These are phyloP conservation scores for Drosophila watanabei DNA, from an alignment of 1,140 invertebrate species.

Conservation along the genomic window DNA sequence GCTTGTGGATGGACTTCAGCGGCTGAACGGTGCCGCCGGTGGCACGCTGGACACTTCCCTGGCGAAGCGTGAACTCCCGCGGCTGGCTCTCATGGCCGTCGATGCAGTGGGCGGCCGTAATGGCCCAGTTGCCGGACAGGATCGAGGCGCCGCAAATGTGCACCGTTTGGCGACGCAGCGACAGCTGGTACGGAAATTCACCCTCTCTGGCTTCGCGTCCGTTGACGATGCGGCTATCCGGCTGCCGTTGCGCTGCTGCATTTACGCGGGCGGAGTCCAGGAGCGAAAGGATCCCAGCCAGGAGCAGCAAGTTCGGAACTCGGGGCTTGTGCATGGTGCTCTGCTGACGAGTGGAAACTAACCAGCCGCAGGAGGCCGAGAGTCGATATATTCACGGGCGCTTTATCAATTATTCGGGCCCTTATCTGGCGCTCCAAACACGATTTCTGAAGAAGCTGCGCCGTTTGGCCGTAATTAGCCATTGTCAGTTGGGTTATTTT, in stretches of 20 bases:
- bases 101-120: constrained; percentile 85
- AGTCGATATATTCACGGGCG: constrained; percentile 37
- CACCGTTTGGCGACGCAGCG: constrained; percentile 64
- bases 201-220: constrained; percentile 66
- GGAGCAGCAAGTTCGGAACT: constrained; percentile 13
- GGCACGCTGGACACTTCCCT: constrained; percentile 59
- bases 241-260: constrained; percentile 33
- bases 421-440: constrained; percentile 43
- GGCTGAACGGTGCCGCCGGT: constrained; percentile 65
- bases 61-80: constrained; percentile 66
- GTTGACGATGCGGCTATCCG: constrained; percentile 77
- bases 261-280: background rate
- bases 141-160: constrained; percentile 84
- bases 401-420: constrained; percentile 33
- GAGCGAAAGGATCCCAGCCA: constrained; percentile 1
- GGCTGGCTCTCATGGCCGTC: constrained; percentile 66
- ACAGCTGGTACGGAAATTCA: constrained; percentile 71
- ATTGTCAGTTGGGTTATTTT: constrained; percentile 51
- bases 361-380: constrained; percentile 25
- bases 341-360: constrained; percentile 36
- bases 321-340: constrained; percentile 30
- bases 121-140: constrained; percentile 73
- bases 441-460: constrained; percentile 54
- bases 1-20: constrained; percentile 71
- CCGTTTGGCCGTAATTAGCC: constrained; percentile 39